Evolutionary conservation across 35 echinoderm and acorn worm genomes (phyloP).

Genomic region (Apostichopus parvimensis): DNA sequence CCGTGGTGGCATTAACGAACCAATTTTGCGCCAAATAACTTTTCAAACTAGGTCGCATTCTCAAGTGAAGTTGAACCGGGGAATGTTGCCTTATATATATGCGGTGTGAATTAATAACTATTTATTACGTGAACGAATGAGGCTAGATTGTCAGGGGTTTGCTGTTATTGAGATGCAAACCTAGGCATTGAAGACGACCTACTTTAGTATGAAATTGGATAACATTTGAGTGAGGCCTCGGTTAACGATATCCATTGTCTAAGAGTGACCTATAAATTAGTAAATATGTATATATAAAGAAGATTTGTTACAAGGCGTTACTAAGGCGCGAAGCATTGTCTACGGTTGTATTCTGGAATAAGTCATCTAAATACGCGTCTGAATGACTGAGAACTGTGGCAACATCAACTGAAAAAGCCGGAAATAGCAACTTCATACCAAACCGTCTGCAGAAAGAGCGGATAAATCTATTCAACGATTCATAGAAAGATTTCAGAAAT

Average conservation of each 20-base stretch:
- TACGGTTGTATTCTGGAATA: too few species aligned
- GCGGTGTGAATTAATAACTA: constrained; percentile 10
- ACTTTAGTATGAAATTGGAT: constrained; percentile 8
- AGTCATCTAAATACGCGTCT: too few species aligned
- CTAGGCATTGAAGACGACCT: neutral
- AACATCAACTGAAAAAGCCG: too few species aligned
- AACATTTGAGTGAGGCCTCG: neutral
- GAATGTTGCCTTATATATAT: neutral
- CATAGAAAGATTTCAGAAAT: too few species aligned
- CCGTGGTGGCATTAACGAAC: neutral
- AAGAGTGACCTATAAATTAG: constrained; percentile 5
- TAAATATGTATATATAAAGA: neutral
- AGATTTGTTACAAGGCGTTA: neutral
- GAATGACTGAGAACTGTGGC: too few species aligned
- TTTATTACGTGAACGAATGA: constrained; percentile 7
- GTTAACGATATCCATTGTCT: constrained; percentile 2
- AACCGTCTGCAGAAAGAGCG: too few species aligned
- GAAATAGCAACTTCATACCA: too few species aligned
- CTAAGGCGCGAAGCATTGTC: too few species aligned
- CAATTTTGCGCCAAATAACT: neutral
- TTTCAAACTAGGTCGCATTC: constrained; percentile 12
- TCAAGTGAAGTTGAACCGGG: neutral
- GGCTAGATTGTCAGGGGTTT: neutral
- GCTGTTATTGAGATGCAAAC: neutral
- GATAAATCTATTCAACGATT: too few species aligned